Base-by-base conservation (phyloP, 2,113 vertebrate genomes). In the Salvator merianae region DNA sequence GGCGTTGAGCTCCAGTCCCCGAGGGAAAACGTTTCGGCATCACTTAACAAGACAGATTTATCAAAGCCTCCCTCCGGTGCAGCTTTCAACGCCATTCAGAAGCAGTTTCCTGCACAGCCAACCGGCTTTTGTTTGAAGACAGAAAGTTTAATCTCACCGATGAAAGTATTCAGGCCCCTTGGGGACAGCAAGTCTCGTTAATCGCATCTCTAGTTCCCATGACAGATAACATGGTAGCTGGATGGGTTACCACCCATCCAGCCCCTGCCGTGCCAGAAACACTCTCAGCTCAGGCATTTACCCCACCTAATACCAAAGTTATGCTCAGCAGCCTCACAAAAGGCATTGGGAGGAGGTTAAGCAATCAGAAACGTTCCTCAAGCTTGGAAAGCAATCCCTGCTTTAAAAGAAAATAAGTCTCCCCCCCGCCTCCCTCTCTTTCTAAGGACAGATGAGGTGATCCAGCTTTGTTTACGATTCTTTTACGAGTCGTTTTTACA, bases 81-180 rank as follows among this genome's bases (percentile, higher is more conserved):
- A 80, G 26, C 77, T 80, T 84, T 72, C 76, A 79, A 62, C 53
- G 63, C 71, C 59, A 24, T 74, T 85, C 84, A 38, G 32, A 68
- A 85, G 7, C 32, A 7, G 76, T 47, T 79, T 50, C 38, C 70
- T 79, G 32, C 18, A 80, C 34, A 7, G 77, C 32, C 70, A 55
- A 85, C 43, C 20, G 63, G 12, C 26, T 62, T 85, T 40, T 66
- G 43, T 66, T 50, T 4, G 14, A 65, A 36, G n/a, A 73, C 22
- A 71, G 55, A 63, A 79, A 24, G 43, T 79, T 32, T 75, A 53
- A 66, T 66, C 62, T 38, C 34, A 47, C 32, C 18, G 6, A 32
- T 53, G 70, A 74, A 74, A 85, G n/a, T 53, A 68, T 74, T 43
- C 55, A 65, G 32, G 5, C 18, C 66, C 53, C 71, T 20, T 10